These are phyloP conservation scores for Rhamnusium bicolor DNA, from an alignment of 2,888 invertebrate species.

Conservation along the genomic window DNA sequence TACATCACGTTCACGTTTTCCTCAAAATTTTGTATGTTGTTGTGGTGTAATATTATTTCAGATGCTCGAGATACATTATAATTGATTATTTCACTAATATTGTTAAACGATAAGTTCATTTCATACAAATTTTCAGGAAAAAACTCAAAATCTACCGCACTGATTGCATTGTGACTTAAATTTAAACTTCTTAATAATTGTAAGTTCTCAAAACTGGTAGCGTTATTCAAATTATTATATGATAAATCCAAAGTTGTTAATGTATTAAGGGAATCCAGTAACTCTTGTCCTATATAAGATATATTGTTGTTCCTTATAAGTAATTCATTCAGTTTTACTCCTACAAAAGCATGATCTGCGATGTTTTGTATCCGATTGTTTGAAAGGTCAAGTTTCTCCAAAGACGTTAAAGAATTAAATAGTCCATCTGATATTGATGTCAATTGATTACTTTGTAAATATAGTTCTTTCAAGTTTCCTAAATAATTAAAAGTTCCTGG, in stretches of 20 bases:
- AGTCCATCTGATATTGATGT: slow-evolving; percentile 19
- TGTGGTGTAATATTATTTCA: slow-evolving; percentile 7
- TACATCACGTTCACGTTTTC: not conserved
- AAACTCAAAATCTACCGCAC: slow-evolving; percentile 8
- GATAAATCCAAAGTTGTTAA: slow-evolving; percentile 13
- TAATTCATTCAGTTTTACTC: slow-evolving; percentile 4
- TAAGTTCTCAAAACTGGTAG: not conserved
- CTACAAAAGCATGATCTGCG: slow-evolving; percentile 20
- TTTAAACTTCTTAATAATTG: not conserved
- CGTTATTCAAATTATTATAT: slow-evolving; percentile 14
- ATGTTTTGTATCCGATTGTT: slow-evolving; percentile 23
- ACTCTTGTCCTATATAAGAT: not conserved
- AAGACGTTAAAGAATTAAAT: slow-evolving; percentile 20
- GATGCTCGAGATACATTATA: not conserved
- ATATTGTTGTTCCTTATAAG: slow-evolving; percentile 19
- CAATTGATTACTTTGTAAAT: slow-evolving; percentile 5
- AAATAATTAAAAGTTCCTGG: slow-evolving; percentile 26
- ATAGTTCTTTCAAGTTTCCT: not conserved
- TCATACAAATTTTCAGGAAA: not conserved
- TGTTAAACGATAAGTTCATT: slow-evolving; percentile 14
- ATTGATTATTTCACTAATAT: slow-evolving; percentile 1
- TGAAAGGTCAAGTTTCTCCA: slow-evolving; percentile 29
- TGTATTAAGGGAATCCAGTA: slow-evolving; percentile 7
- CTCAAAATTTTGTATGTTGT: slow-evolving; percentile 3
- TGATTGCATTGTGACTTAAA: slow-evolving; percentile 23